A percentile compares a stretch with the other conserved stretches of the same genome.
Conservation (phyloP, 2,888 invertebrate species). For the Morpho helenor region DNA sequence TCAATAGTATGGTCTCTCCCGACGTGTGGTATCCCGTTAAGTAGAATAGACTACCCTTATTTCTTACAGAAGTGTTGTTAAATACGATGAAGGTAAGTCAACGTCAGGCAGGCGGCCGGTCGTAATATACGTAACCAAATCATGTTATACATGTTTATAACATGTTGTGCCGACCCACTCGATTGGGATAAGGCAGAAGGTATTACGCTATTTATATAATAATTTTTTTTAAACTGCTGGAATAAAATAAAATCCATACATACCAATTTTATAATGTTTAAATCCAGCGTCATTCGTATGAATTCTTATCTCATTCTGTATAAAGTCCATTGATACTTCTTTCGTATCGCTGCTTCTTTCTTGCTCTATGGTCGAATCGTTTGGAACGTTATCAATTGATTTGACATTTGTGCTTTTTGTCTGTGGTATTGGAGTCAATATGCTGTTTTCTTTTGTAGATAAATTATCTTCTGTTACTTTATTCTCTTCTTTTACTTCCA, state of each 20-base stretch:
- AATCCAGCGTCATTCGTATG: constrained; percentile 6
- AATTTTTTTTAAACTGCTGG: too few species aligned
- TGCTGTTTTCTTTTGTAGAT: constrained; percentile 7
- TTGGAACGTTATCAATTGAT: not conserved
- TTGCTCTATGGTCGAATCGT: constrained; percentile 2
- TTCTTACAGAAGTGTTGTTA: too few species aligned
- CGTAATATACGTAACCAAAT: too few species aligned
- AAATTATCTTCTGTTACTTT: not conserved
- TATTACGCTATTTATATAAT: too few species aligned
- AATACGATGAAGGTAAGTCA: too few species aligned
- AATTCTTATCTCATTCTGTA: constrained; percentile 35
- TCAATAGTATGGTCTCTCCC: too few species aligned
- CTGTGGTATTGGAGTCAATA: constrained; percentile 36
- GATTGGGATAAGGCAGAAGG: too few species aligned
- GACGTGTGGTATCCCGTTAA: too few species aligned
- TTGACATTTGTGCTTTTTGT: constrained; percentile 18
- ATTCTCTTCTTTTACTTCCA: constrained; percentile 7
- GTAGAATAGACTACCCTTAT: too few species aligned
- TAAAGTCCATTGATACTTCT: constrained; percentile 36
- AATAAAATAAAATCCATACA: constrained; percentile 8
- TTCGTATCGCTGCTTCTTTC: constrained; percentile 23
- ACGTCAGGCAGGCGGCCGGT: too few species aligned
- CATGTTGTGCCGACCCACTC: too few species aligned
- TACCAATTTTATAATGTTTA: constrained; percentile 16
- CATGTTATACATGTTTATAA: too few species aligned